Conservation (phyloP, 2,888 invertebrate species). For the Drosophila fulvimacula region DNA sequence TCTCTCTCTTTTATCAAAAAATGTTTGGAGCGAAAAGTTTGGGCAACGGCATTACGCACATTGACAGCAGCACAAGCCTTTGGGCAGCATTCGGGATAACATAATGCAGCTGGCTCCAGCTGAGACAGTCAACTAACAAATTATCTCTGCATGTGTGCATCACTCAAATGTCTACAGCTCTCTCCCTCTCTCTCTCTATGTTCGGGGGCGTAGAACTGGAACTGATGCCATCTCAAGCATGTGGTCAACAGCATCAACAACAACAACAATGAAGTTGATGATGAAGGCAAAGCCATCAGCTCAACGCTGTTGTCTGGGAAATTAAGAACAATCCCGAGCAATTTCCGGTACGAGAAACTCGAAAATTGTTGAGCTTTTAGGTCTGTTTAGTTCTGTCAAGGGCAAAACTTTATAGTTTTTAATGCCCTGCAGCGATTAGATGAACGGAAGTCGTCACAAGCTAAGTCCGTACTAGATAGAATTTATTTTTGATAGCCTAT, state of each 20-base stretch:
- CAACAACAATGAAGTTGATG: constrained; percentile 24
- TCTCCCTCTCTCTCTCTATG: neutral
- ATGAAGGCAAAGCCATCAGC: constrained; percentile 50
- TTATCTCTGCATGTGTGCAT: constrained; percentile 78
- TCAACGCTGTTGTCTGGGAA: constrained; percentile 70
- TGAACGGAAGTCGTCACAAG: constrained; percentile 47
- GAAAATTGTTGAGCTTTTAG: constrained; percentile 61
- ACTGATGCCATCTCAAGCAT: constrained; percentile 75
- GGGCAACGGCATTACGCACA: constrained; percentile 64
- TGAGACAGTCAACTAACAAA: constrained; percentile 72
- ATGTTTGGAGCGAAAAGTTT: constrained; percentile 46
- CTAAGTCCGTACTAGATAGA: neutral
- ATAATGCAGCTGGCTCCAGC: constrained; percentile 39
- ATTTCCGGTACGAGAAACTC: constrained; percentile 77
- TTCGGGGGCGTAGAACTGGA: constrained; percentile 61
- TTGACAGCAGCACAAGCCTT: constrained; percentile 56
- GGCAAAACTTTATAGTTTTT: constrained; percentile 30
- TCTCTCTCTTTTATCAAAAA: constrained; percentile 46
- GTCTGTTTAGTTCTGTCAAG: constrained; percentile 25
- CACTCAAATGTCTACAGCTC: constrained; percentile 70
- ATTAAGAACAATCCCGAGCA: constrained; percentile 79
- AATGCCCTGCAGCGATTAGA: constrained; percentile 63
- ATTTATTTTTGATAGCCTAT: neutral
- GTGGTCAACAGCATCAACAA: constrained; percentile 54
- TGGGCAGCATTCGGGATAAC: constrained; percentile 49